Conservation (phyloP, 2,888 invertebrate species). For the Bombylius discolor region DNA sequence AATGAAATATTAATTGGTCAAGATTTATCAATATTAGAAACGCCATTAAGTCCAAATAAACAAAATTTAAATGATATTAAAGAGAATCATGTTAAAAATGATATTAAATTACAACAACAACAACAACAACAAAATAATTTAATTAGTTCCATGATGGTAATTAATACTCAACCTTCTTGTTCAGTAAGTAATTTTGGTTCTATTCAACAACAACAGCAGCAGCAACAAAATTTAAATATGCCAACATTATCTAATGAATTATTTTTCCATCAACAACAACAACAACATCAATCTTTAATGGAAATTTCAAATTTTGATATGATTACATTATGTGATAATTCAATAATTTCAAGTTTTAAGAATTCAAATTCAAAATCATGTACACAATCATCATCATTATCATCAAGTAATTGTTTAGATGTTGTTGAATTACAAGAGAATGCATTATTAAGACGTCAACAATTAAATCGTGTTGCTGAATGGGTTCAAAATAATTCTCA, state of each 20-base stretch:
- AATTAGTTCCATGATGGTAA: neutral
- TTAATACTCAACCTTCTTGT: neutral
- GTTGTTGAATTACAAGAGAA: slow-evolving; percentile 29
- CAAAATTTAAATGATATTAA: neutral
- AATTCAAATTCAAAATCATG: slow-evolving; percentile 21
- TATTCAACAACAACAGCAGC: neutral
- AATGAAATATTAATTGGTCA: too few species aligned
- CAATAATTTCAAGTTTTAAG: slow-evolving; percentile 20
- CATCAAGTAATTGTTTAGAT: slow-evolving; percentile 1
- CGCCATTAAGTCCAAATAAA: neutral
- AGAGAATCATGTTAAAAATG: too few species aligned
- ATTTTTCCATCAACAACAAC: neutral
- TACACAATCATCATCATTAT: slow-evolving; percentile 29
- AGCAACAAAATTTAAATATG: neutral
- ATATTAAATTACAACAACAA: too few species aligned
- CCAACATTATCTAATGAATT: neutral
- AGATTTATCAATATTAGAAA: neutral
- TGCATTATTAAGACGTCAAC: slow-evolving; percentile 46
- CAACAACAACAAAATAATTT: too few species aligned
- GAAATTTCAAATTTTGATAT: neutral
- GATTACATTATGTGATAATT: slow-evolving; percentile 4
- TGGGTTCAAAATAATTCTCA: slow-evolving; percentile 58
- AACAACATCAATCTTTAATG: neutral
- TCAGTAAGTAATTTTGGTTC: neutral
- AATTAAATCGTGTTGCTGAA: slow-evolving; percentile 57